phyloP scores from a whole-genome alignment of 2,113 vertebrate species.

The Callaeas wilsoni region DNA sequence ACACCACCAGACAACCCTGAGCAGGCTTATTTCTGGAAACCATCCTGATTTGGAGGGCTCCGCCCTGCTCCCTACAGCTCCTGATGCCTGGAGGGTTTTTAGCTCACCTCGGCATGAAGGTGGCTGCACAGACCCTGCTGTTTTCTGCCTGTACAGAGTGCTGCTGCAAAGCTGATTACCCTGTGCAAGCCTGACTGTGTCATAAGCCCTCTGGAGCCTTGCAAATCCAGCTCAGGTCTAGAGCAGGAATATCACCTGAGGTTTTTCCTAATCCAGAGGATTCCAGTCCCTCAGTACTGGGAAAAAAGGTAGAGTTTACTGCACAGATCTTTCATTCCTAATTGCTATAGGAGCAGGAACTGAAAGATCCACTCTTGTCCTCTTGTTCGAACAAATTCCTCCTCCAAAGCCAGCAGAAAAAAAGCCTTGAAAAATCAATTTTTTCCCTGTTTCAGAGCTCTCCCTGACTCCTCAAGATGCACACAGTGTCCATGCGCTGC shows the following conservation, averaged over 20 bases:
- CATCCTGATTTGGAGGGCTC: neutral
- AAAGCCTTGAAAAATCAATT: neutral
- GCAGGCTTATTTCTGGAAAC: neutral
- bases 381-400: rapidly evolving
- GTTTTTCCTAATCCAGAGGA: neutral
- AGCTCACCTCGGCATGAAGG: rapidly evolving
- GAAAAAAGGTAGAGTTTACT: neutral
- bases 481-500: neutral
- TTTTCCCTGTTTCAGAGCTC: neutral
- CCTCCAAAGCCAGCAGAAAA: neutral
- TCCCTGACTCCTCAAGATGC: neutral
- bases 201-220: neutral
- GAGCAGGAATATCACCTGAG: neutral
- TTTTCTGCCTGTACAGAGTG: neutral
- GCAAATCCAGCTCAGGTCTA: neutral
- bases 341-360: neutral
- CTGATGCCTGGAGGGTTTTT: neutral
- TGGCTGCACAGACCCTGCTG: neutral
- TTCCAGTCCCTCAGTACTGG: neutral
- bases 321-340: neutral
- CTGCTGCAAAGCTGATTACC: neutral
- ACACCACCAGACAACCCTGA: neutral
- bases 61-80: rapidly evolving
- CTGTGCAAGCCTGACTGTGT: neutral
- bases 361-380: neutral